These are phyloP conservation scores for Scopus umbretta DNA, from an alignment of 2,113 vertebrate species.

Conservation along the genomic window DNA sequence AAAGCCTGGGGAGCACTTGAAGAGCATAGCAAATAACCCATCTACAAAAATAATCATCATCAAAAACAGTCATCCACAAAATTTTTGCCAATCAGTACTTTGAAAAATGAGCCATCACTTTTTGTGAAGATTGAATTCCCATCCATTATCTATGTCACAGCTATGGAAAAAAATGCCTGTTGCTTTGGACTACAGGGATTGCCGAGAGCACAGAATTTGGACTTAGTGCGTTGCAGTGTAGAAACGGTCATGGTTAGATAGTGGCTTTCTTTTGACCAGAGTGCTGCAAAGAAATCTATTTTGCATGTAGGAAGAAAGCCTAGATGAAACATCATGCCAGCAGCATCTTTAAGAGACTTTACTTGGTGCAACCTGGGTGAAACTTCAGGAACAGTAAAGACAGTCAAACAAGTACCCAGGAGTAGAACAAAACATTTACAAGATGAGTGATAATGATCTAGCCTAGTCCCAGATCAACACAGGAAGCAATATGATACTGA, in stretches of 20 bases:
- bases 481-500: background rate
- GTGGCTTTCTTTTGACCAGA: background rate
- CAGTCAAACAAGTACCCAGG: background rate
- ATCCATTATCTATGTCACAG: background rate
- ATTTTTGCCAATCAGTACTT: background rate
- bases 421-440: background rate
- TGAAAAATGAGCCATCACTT: slow-evolving; percentile 22
- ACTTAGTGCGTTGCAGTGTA: background rate
- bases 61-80: slow-evolving; percentile 47
- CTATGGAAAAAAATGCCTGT: background rate
- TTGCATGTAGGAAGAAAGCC: background rate
- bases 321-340: background rate
- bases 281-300: background rate
- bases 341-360: background rate
- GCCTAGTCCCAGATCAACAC: background rate
- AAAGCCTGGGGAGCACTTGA: slow-evolving; percentile 21
- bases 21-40: slow-evolving; percentile 10
- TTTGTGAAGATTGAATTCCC: background rate
- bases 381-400: background rate
- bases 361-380: background rate
- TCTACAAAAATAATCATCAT: slow-evolving; percentile 38
- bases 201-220: background rate
- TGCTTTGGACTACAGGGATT: background rate
- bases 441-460: background rate
- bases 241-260: background rate